Evolutionary conservation across 2,888 invertebrate species (phyloP).

Genomic region (Masnerella sp.): DNA sequence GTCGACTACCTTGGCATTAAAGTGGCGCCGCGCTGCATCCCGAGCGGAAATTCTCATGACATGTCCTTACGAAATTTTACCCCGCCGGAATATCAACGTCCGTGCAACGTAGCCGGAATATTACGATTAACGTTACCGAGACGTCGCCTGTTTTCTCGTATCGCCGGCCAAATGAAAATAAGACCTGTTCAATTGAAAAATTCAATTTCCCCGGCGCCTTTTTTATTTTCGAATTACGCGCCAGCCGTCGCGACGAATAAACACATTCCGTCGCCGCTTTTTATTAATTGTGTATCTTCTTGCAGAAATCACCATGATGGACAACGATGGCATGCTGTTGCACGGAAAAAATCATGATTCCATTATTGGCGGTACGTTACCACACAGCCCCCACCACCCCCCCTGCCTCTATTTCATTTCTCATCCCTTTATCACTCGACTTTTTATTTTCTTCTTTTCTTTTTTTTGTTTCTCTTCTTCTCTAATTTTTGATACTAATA

Average conservation of each 20-base stretch:
- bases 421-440: no score
- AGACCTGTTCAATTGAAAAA: slow-evolving; percentile 51
- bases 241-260: no score
- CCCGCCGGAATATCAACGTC: slow-evolving; percentile 51
- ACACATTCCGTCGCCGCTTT: no score
- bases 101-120: slow-evolving; percentile 50
- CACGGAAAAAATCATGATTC: slow-evolving; percentile 48
- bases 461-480: no score
- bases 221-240: slow-evolving; percentile 12
- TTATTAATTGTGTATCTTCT: slow-evolving; percentile 25
- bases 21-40: slow-evolving; percentile 38
- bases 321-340: slow-evolving; percentile 26
- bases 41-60: slow-evolving; percentile 53
- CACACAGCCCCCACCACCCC: no score
- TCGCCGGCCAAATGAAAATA: slow-evolving; percentile 53
- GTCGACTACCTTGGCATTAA: slow-evolving; percentile 45
- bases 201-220: slow-evolving; percentile 36
- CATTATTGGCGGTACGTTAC: slow-evolving; percentile 37
- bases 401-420: no score
- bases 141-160: slow-evolving; percentile 48
- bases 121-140: slow-evolving; percentile 51
- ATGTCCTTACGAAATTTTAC: slow-evolving; percentile 50
- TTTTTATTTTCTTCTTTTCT: no score
- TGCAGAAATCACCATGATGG: slow-evolving; percentile 33
- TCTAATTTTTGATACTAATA: no score